phyloP scores from a whole-genome alignment of 2,888 invertebrate genomes.

The Automeris io region DNA sequence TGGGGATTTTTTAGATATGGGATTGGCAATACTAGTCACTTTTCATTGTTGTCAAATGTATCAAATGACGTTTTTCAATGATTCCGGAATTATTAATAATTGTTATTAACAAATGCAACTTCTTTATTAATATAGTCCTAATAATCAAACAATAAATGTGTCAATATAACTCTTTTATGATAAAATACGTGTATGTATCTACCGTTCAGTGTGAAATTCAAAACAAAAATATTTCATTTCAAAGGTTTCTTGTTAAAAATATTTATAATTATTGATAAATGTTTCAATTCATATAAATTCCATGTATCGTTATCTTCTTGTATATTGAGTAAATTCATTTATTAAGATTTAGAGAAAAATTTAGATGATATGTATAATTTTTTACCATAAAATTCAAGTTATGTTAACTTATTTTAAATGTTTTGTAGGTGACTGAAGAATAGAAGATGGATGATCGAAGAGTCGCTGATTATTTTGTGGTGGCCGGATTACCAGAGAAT shows the following conservation, averaged over 20 bases:
- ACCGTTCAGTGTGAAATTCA: not conserved
- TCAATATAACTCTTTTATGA: slow-evolving; percentile 1
- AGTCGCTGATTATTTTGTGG: slow-evolving; percentile 98
- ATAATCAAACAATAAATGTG: slow-evolving; percentile 3
- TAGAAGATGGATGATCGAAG: slow-evolving; percentile 87
- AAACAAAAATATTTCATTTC: slow-evolving; percentile 31
- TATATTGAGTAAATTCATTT: not conserved
- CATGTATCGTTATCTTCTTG: not conserved
- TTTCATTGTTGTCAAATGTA: slow-evolving; percentile 27
- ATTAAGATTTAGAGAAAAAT: not conserved
- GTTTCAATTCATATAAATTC: not conserved
- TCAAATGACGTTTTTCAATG: slow-evolving; percentile 40
- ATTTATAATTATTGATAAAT: slow-evolving; percentile 12
- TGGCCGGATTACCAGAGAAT: slow-evolving; percentile 93
- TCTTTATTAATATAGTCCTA: not conserved
- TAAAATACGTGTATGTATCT: slow-evolving; percentile 4
- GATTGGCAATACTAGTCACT: too few relatives aligned
- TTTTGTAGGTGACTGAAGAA: slow-evolving; percentile 1
- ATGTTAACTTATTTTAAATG: not conserved
- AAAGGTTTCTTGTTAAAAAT: slow-evolving; percentile 45
- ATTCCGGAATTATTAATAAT: slow-evolving; percentile 27
- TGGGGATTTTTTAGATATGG: too few relatives aligned
- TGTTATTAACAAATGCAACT: slow-evolving; percentile 8
- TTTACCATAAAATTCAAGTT: not conserved
- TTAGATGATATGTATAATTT: slow-evolving; percentile 1